Base-by-base conservation (phyloP, 53 echinoderm and acorn worm genomes). In the Holothuria leucospilota region DNA sequence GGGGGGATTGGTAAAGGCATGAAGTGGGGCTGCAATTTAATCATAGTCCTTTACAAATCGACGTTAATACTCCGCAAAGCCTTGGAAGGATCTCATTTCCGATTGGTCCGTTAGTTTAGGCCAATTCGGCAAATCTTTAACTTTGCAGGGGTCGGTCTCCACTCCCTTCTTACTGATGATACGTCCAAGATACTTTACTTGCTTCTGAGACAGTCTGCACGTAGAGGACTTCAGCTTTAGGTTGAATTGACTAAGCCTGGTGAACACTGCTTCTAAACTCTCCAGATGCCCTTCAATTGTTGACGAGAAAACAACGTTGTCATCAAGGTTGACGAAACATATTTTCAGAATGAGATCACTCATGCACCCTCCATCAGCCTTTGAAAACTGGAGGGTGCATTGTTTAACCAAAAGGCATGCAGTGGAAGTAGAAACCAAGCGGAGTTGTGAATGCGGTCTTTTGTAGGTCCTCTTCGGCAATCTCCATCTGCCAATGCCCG, bases 401-500 rank as follows among this genome's bases (percentile, higher is more conserved):
- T 68, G 78, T 86, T 12, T 89, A 72, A n/a, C 92, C 92, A 46
- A 88, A 88, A 0, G 92, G 86, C 89, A 92, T 85, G 11, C 88
- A 46, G 23, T 89, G 62, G 62, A 89, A 89, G 38, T 61, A 93
- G 65, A 92, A 92, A 1, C 89, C 93, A 1, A 59, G 34, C 1
- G 92, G 92, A 53, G 89, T 89, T 4, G 66, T 63, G 65, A 93
- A 93, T 1, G 90, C 90, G 0, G 90, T 93, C 74, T 93, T 93
- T 20, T 87, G 85, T 39, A 84, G 87, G 59, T 93, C 93, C 5
- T 10, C 49, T 4, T 83, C 70, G n/a, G 24, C 51, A 73, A 91
- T 88, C 0, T 82, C 83, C 7, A 87, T 91, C 24, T 91, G 91
- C 29, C 86, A 91, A 39, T 81, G 87, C 2, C 91, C 91, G n/a